Conservation (phyloP, 2,797 vertebrate genomes). For the Arrhamphus sclerolepis region DNA sequence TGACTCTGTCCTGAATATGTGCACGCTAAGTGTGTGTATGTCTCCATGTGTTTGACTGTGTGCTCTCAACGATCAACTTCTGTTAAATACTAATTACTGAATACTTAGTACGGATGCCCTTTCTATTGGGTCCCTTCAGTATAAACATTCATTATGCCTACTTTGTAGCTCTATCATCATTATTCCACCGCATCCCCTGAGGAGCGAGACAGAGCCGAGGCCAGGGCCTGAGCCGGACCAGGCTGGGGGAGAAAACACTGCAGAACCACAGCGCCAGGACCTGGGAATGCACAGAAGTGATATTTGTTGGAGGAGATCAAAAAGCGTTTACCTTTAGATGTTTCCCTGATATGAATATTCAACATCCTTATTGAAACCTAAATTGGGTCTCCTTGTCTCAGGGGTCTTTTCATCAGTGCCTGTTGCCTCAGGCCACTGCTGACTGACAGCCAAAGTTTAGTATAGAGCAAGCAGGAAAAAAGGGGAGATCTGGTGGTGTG, state of each 20-base stretch:
- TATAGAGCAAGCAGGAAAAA: slow-evolving; percentile 76
- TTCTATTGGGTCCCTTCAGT: slow-evolving; percentile 87
- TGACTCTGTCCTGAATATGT: slow-evolving; percentile 58
- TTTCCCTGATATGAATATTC: slow-evolving; percentile 97
- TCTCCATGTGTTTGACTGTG: slow-evolving; percentile 49
- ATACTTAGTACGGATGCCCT: slow-evolving; percentile 85
- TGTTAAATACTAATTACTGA: slow-evolving; percentile 86
- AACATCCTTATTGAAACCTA: slow-evolving; percentile 98
- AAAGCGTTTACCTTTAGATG: slow-evolving; percentile 94
- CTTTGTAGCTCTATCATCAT: slow-evolving; percentile 84
- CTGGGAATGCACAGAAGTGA: slow-evolving; percentile 86
- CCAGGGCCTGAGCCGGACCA: slow-evolving; percentile 70
- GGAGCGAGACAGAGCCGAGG: slow-evolving; percentile 70
- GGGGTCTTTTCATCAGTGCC: slow-evolving; percentile 98
- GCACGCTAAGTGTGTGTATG: slow-evolving; percentile 20
- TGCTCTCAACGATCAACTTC: slow-evolving; percentile 77
- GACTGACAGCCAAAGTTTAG: slow-evolving; percentile 96
- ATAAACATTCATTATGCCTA: slow-evolving; percentile 86
- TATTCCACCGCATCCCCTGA: slow-evolving; percentile 79
- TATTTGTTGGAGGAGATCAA: slow-evolving; percentile 87
- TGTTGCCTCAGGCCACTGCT: slow-evolving; percentile 91
- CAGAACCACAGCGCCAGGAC: slow-evolving; percentile 81
- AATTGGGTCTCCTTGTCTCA: slow-evolving; percentile 96
- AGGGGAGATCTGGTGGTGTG: slow-evolving; percentile 72
- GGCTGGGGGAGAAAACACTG: slow-evolving; percentile 71